These are phyloP conservation scores for Apeltes quadracus DNA, from an alignment of 2,113 vertebrate species.

Conservation along the genomic window DNA sequence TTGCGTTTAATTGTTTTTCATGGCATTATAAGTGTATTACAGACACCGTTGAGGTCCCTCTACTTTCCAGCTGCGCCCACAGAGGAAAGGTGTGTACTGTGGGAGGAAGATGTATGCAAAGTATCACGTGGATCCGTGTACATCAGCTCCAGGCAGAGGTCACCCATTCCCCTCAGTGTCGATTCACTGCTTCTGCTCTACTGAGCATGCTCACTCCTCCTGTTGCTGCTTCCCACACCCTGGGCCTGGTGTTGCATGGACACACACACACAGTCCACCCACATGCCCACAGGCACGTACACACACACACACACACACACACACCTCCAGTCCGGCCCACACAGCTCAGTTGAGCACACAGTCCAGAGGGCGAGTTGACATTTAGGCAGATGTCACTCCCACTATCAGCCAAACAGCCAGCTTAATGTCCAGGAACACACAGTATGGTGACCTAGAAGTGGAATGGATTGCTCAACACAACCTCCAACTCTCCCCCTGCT, in stretches of 20 bases:
- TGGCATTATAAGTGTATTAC: background rate
- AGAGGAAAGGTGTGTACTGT: slow-evolving; percentile 4
- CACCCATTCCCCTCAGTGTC: slow-evolving; percentile 35
- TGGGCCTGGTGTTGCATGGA: slow-evolving; percentile 71
- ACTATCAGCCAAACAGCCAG: slow-evolving; percentile 59
- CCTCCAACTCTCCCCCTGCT: background rate
- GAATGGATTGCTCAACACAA: slow-evolving; percentile 28
- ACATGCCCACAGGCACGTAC: slow-evolving; percentile 59
- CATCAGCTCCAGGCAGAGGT: slow-evolving; percentile 37
- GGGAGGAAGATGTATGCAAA: slow-evolving; percentile 44
- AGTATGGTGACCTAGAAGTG: slow-evolving; percentile 52
- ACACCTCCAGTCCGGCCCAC: slow-evolving; percentile 72
- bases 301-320: slow-evolving; percentile 28
- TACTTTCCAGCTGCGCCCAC: background rate
- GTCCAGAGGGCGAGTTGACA: slow-evolving; percentile 78
- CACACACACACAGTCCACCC: slow-evolving; percentile 56
- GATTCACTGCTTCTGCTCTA: slow-evolving; percentile 54
- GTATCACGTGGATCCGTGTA: slow-evolving; percentile 32
- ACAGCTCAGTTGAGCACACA: slow-evolving; percentile 65
- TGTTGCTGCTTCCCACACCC: slow-evolving; percentile 74
- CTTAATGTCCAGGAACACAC: slow-evolving; percentile 61
- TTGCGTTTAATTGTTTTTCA: background rate
- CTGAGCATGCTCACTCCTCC: slow-evolving; percentile 70
- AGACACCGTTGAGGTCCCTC: background rate
- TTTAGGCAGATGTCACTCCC: slow-evolving; percentile 73